Percentiles rank a stretch among this genome's conserved stretches.
Evolutionary conservation across 2,888 invertebrate genomes (phyloP).

Genomic region (Tetheella fluctuosa): DNA sequence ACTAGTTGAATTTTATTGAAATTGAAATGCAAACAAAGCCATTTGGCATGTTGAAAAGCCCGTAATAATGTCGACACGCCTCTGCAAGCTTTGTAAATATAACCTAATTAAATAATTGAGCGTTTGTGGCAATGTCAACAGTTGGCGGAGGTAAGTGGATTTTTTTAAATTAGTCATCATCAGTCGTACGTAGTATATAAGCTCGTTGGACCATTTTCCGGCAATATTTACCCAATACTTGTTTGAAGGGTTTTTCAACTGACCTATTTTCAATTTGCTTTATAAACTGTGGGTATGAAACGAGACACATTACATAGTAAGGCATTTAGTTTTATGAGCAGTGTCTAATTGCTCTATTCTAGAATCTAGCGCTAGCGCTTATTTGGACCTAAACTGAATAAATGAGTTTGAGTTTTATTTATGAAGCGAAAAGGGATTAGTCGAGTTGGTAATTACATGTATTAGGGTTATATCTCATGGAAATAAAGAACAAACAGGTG

Average conservation of each 20-base stretch:
- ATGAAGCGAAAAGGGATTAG: too few relatives aligned
- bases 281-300: too few relatives aligned
- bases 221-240: background rate
- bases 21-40: background rate
- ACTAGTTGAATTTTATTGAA: too few relatives aligned
- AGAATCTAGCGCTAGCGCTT: too few relatives aligned
- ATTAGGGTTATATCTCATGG: too few relatives aligned
- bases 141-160: background rate
- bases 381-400: too few relatives aligned
- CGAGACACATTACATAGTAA: background rate
- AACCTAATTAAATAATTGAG: conserved; percentile 2
- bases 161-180: conserved; percentile 5
- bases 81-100: background rate
- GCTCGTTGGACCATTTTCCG: background rate
- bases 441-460: too few relatives aligned
- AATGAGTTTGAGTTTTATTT: too few relatives aligned
- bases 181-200: too few relatives aligned
- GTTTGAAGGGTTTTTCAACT: background rate
- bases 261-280: background rate
- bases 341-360: too few relatives aligned
- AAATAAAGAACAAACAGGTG: too few relatives aligned
- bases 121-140: background rate
- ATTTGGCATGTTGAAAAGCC: background rate
- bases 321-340: too few relatives aligned
- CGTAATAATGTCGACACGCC: background rate